A percentile compares a stretch with the other conserved stretches of the same genome.
phyloP scores from a whole-genome alignment of 53 echinoderm and acorn worm species.

The Paracentrotus lividus region DNA sequence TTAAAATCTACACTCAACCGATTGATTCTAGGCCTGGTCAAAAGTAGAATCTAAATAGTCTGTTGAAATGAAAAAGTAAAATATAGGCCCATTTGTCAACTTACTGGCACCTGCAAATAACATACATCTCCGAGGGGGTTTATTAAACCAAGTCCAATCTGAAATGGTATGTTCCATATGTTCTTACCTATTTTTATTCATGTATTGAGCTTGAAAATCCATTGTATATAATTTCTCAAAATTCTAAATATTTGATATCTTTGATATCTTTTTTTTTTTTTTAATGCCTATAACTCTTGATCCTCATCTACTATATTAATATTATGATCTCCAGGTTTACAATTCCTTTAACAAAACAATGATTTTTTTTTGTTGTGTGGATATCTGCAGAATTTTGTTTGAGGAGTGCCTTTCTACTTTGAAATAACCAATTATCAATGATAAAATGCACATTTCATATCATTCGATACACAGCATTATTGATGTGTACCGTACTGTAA shows the following conservation, averaged over 20 bases:
- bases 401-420: background rate
- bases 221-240: too few species aligned
- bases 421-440: background rate
- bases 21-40: too few species aligned
- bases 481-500: conserved; percentile 21
- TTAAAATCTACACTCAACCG: too few species aligned
- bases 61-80: too few species aligned
- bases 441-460: background rate
- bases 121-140: too few species aligned
- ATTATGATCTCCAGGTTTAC: background rate
- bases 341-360: background rate
- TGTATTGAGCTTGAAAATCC: too few species aligned
- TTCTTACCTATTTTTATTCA: too few species aligned
- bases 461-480: background rate
- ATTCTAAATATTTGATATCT: background rate
- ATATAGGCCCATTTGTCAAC: too few species aligned
- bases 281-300: background rate
- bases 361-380: background rate
- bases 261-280: background rate
- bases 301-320: background rate
- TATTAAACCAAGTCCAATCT: background rate
- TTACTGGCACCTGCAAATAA: too few species aligned
- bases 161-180: background rate
- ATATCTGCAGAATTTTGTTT: background rate
- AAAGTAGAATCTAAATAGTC: too few species aligned